Conservation (phyloP, 1,140 invertebrate species). For the Dreissena polymorpha region DNA sequence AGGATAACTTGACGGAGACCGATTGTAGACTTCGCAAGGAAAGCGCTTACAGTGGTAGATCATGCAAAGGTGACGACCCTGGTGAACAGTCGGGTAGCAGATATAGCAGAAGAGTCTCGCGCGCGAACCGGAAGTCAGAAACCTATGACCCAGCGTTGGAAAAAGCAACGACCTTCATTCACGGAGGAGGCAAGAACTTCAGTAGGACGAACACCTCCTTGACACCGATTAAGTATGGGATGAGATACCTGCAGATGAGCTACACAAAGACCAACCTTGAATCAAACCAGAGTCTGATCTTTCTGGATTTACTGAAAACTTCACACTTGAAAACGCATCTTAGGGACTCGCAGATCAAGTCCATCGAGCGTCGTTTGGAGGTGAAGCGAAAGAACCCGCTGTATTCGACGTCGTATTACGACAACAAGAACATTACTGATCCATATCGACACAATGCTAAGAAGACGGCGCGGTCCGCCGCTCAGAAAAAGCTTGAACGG, state of each 20-base stretch:
- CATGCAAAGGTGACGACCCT: not conserved
- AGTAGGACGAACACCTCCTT: conserved; percentile 41
- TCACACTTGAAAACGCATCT: conserved; percentile 26
- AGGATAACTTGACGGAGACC: not conserved
- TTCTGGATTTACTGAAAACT: conserved; percentile 43
- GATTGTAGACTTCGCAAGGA: not conserved
- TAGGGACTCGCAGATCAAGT: conserved; percentile 13
- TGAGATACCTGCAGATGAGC: conserved; percentile 45
- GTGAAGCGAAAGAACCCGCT: conserved; percentile 31
- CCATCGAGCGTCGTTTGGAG: conserved; percentile 39
- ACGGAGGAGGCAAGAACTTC: conserved; percentile 51
- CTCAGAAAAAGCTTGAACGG: conserved; percentile 51
- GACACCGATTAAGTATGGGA: conserved; percentile 35
- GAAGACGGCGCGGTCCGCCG: conserved; percentile 34
- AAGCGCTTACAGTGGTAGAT: conserved; percentile 4
- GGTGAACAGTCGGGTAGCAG: not conserved
- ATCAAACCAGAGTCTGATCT: conserved; percentile 47
- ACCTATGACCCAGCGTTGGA: conserved; percentile 43
- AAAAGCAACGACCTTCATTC: conserved; percentile 47
- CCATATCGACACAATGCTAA: conserved; percentile 29
- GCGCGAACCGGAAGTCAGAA: conserved; percentile 28
- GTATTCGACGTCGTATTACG: conserved; percentile 49
- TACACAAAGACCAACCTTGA: conserved; percentile 52
- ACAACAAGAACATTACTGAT: conserved; percentile 39
- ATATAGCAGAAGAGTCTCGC: not conserved